A percentile compares a stretch with the other conserved stretches of the same genome.
These are phyloP conservation scores for Scaeva pyrastri DNA, from an alignment of 2,888 invertebrate species.

Conservation along the genomic window DNA sequence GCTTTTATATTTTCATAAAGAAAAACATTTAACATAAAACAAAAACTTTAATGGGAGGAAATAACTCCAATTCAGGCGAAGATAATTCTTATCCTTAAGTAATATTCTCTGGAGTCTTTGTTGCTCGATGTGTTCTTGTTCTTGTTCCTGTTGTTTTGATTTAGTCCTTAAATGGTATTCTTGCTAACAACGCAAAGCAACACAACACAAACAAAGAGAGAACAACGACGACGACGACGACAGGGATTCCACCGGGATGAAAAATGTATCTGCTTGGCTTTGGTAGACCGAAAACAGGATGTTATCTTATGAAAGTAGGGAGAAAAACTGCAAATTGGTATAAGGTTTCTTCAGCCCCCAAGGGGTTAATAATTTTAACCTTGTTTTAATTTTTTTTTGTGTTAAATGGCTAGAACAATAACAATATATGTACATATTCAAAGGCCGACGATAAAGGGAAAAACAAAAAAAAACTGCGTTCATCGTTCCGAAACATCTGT, in stretches of 20 bases:
- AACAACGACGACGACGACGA: neutral
- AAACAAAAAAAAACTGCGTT: neutral
- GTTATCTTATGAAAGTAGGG: neutral
- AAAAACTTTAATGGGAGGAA: neutral
- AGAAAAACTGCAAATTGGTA: slow-evolving; percentile 9
- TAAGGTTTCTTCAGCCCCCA: slow-evolving; percentile 5
- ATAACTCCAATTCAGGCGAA: slow-evolving; percentile 3
- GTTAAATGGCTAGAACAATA: neutral
- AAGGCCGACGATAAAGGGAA: neutral
- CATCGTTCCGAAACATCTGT: too few species aligned
- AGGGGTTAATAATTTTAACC: slow-evolving; percentile 17
- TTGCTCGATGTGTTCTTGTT: too few species aligned
- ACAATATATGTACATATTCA: neutral
- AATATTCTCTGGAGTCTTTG: neutral
- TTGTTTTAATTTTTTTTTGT: slow-evolving; percentile 2
- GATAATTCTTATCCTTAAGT: neutral
- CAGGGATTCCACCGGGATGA: neutral
- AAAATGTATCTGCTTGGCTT: neutral
- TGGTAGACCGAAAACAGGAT: neutral
- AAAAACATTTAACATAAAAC: neutral
- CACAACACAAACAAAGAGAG: too few species aligned
- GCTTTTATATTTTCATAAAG: neutral
- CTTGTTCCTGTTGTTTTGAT: neutral
- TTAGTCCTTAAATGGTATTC: neutral
- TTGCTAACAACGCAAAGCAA: neutral